phyloP scores from a whole-genome alignment of 2,113 vertebrate genomes.

The Scolopax mira region DNA sequence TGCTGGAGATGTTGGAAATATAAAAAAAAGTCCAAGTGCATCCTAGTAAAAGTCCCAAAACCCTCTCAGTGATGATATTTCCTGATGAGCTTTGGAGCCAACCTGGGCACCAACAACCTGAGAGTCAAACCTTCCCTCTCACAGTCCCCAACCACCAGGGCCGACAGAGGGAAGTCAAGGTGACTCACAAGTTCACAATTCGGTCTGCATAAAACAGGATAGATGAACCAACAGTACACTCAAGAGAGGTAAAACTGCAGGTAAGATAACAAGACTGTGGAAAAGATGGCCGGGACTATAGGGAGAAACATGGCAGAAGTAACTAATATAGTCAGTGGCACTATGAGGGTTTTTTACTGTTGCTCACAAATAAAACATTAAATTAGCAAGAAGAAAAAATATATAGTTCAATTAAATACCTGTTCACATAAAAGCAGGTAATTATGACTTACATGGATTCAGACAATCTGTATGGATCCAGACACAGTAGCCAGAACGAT shows the following conservation, averaged over 20 bases:
- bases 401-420: background rate
- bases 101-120: accelerated
- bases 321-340: accelerated
- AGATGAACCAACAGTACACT: background rate
- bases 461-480: background rate
- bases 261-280: background rate
- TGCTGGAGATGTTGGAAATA: background rate
- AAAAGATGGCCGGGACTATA: background rate
- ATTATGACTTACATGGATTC: accelerated
- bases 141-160: background rate
- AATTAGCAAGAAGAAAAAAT: background rate
- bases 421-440: background rate
- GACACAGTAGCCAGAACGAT: background rate
- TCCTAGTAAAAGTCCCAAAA: background rate
- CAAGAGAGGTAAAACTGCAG: background rate
- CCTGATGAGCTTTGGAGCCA: background rate
- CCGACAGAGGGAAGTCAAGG: background rate
- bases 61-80: background rate
- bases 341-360: background rate
- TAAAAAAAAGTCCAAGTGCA: background rate
- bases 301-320: background rate
- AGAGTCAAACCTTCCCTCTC: background rate
- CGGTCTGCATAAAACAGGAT: background rate
- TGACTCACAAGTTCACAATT: background rate
- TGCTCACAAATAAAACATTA: background rate